Conservation (phyloP, 2,113 vertebrate species). For the Pteruthius melanotis region DNA sequence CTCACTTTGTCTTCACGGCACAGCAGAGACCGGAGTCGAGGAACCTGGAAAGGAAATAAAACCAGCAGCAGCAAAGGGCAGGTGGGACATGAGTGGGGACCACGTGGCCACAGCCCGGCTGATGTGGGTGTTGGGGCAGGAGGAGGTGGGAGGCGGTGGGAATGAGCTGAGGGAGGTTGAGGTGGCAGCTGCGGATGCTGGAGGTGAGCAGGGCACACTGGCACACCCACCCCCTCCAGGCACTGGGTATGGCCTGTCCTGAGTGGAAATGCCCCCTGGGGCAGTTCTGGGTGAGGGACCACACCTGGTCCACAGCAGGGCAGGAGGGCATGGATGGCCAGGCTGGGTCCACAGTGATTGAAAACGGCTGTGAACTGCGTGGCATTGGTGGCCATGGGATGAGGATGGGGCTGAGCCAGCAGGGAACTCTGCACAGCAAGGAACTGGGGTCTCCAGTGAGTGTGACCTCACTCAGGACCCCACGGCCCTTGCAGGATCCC, state of each 20-base stretch:
- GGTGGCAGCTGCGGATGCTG: background rate
- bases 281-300: background rate
- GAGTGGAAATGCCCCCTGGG: background rate
- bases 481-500: background rate
- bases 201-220: accelerated
- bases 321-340: background rate
- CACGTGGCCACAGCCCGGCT: accelerated
- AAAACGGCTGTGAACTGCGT: background rate
- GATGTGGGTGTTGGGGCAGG: background rate
- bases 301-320: background rate
- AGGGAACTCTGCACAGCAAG: background rate
- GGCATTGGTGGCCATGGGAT: background rate
- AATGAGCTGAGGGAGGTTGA: background rate
- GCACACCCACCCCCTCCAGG: background rate
- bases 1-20: background rate
- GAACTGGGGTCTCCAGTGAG: accelerated
- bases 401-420: background rate
- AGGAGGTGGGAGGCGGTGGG: background rate
- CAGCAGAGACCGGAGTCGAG: background rate
- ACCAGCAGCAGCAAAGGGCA: background rate
- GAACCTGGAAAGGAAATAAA: background rate
- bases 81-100: background rate
- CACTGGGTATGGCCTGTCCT: background rate
- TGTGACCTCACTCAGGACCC: background rate
- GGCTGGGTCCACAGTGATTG: background rate